Evolutionary conservation across 2,888 invertebrate genomes (phyloP).

Genomic region (Xanthia togata): DNA sequence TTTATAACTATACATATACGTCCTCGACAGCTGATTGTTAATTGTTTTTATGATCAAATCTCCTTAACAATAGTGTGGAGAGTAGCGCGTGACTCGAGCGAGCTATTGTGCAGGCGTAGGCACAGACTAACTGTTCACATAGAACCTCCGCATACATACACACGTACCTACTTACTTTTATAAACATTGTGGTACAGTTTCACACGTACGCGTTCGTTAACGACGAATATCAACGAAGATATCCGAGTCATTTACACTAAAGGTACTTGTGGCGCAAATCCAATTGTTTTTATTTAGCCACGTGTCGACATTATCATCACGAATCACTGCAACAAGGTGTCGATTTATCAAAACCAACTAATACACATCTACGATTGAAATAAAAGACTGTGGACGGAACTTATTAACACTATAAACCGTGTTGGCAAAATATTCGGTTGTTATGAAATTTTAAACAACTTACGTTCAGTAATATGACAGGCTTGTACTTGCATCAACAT

Average conservation of each 20-base stretch:
- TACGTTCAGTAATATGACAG: background rate
- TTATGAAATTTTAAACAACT: conserved; percentile 32
- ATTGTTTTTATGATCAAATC: conserved; percentile 67
- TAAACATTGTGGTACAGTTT: conserved; percentile 80
- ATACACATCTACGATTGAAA: conserved; percentile 31
- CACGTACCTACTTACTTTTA: conserved; percentile 47
- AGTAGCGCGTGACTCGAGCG: conserved; percentile 56
- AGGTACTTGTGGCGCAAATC: conserved; percentile 69
- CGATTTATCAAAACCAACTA: conserved; percentile 13
- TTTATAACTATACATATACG: conserved; percentile 40
- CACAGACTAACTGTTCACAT: conserved; percentile 69
- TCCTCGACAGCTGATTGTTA: conserved; percentile 63
- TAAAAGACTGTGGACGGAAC: conserved; percentile 34
- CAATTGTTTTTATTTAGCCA: conserved; percentile 77
- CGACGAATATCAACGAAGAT: conserved; percentile 27
- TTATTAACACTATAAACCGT: conserved; percentile 37
- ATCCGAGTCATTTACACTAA: conserved; percentile 70
- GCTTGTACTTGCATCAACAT: conserved; percentile 11
- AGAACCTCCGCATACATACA: conserved; percentile 45
- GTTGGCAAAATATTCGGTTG: conserved; percentile 37
- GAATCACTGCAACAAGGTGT: conserved; percentile 42
- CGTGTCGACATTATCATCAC: conserved; percentile 68
- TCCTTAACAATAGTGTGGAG: conserved; percentile 62
- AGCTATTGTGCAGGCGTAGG: conserved; percentile 64
- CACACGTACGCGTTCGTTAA: conserved; percentile 72